Conservation (phyloP, 2,888 invertebrate species). For the Harpalus rufipes region DNA sequence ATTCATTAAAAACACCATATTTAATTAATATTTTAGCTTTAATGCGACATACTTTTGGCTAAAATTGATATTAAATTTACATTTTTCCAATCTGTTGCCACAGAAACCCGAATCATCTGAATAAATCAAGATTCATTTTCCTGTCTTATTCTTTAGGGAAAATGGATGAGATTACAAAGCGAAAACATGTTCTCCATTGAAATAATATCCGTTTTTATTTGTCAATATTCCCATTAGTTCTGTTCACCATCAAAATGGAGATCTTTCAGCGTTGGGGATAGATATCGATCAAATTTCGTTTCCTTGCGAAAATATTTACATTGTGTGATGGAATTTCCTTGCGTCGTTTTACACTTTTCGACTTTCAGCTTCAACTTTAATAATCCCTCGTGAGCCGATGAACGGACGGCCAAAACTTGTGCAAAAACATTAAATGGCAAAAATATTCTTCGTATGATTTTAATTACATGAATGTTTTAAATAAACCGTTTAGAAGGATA, state of each 20-base stretch:
- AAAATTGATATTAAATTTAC: no score
- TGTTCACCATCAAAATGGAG: constrained; percentile 3
- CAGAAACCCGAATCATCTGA: not conserved
- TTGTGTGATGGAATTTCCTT: constrained; percentile 44
- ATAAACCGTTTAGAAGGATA: no score
- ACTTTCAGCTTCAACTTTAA: constrained; percentile 30
- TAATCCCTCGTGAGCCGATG: constrained; percentile 18
- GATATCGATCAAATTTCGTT: constrained; percentile 52
- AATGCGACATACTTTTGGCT: no score
- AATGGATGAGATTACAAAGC: constrained; percentile 24
- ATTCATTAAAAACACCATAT: no score
- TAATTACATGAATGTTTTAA: no score
- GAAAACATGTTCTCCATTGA: constrained; percentile 19
- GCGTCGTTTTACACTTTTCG: constrained; percentile 40
- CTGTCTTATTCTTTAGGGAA: not conserved
- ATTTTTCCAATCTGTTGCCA: not conserved
- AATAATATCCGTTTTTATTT: constrained; percentile 42
- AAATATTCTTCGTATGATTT: not conserved
- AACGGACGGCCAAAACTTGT: not conserved
- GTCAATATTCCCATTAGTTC: constrained; percentile 37
- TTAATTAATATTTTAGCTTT: no score
- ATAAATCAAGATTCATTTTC: constrained; percentile 29
- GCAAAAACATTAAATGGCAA: constrained; percentile 15
- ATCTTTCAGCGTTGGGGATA: not conserved
- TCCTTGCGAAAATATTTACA: constrained; percentile 53